These are phyloP conservation scores for Calcarius lapponicus DNA, from an alignment of 2,797 vertebrate genomes.

Conservation along the genomic window DNA sequence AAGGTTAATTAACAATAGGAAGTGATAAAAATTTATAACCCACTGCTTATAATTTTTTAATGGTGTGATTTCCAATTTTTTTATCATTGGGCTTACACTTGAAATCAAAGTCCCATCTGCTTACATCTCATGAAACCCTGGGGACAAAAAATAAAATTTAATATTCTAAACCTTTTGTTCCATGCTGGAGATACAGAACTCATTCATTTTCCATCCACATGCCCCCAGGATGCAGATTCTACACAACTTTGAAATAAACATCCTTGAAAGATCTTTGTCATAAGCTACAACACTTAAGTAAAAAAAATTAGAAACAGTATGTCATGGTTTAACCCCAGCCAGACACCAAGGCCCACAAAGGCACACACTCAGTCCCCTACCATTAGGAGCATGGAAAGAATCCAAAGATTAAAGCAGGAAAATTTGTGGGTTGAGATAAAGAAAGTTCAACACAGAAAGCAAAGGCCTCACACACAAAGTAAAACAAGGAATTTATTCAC, in stretches of 20 bases:
- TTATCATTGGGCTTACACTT: slow-evolving; percentile 26
- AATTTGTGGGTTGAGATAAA: no score
- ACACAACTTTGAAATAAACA: neutral
- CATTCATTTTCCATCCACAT: neutral
- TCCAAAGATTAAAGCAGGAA: neutral
- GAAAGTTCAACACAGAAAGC: neutral
- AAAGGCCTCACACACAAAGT: neutral
- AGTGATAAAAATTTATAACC: slow-evolving; percentile 76
- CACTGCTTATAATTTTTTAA: slow-evolving; percentile 77
- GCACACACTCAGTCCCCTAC: neutral
- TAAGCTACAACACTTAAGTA: neutral
- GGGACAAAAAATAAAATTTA: neutral
- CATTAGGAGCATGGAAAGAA: neutral
- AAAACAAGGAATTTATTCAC: neutral
- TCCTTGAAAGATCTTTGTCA: neutral
- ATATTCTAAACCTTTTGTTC: neutral
- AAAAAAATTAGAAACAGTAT: neutral
- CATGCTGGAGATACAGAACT: neutral
- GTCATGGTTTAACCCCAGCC: neutral
- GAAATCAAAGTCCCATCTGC: slow-evolving; percentile 29
- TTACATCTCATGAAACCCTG: neutral
- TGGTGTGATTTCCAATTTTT: slow-evolving; percentile 63
- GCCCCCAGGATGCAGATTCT: neutral
- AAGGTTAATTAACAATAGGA: slow-evolving; percentile 79
- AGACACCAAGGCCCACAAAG: neutral